phyloP scores from a whole-genome alignment of 2,797 vertebrate genomes.

The Neoniphon sammara region DNA sequence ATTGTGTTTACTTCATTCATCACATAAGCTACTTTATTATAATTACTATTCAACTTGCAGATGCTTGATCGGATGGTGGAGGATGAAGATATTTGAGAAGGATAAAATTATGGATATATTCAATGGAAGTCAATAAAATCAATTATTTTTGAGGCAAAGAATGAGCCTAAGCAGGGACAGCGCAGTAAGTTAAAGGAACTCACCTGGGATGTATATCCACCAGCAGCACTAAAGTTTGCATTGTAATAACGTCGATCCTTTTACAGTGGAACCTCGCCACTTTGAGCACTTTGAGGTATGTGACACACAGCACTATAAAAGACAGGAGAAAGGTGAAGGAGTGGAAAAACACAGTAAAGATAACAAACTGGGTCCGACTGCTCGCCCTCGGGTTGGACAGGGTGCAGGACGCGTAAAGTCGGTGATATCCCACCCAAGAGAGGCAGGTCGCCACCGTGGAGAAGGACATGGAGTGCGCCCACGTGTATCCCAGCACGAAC shows the following conservation, averaged over 20 bases:
- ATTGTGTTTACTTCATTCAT: too few species aligned
- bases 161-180: too few species aligned
- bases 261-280: slow-evolving; percentile 95
- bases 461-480: slow-evolving; percentile 93
- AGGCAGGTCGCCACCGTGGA: slow-evolving; percentile 90
- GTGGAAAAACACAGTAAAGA: slow-evolving; percentile 93
- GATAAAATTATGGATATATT: not conserved
- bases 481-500: slow-evolving; percentile 93
- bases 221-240: slow-evolving; percentile 95
- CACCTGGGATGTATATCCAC: slow-evolving; percentile 98
- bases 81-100: too few species aligned
- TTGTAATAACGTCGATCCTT: slow-evolving; percentile 95
- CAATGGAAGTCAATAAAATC: too few species aligned
- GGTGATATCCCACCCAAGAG: slow-evolving; percentile 96
- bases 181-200: slow-evolving; percentile 52
- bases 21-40: too few species aligned
- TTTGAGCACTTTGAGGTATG: slow-evolving; percentile 95
- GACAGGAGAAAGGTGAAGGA: slow-evolving; percentile 92
- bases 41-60: too few species aligned
- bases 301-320: slow-evolving; percentile 91
- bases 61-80: too few species aligned
- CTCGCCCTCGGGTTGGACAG: slow-evolving; percentile 86
- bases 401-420: slow-evolving; percentile 96
- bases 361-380: slow-evolving; percentile 86
- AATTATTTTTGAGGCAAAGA: too few species aligned